A percentile compares a stretch with the other conserved stretches of the same genome.
Evolutionary conservation across 2,113 vertebrate genomes (phyloP).

Genomic region (Anser brachyrhynchus): DNA sequence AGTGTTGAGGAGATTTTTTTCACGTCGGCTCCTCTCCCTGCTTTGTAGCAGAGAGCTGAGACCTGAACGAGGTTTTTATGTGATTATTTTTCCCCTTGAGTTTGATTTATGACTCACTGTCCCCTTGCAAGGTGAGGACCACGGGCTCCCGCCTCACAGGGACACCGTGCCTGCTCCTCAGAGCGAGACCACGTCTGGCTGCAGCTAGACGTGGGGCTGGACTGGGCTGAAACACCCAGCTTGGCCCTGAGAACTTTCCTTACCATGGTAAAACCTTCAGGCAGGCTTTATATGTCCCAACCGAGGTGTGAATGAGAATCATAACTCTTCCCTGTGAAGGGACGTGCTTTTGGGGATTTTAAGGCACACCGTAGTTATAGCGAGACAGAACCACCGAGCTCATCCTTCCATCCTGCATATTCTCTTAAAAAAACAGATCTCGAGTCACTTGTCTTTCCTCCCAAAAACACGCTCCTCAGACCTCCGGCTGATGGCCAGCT

Average conservation of each 20-base stretch:
- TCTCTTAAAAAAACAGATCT: background rate
- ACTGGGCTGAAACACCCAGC: background rate
- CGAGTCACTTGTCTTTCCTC: background rate
- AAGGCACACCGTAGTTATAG: too few relatives aligned
- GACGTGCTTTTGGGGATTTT: background rate
- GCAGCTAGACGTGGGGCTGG: background rate
- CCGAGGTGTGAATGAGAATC: background rate
- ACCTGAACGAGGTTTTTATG: background rate
- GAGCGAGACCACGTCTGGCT: fast-evolving
- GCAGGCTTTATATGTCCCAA: background rate
- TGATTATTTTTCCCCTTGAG: background rate
- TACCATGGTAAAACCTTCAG: background rate
- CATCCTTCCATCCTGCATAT: background rate
- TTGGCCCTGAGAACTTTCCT: background rate
- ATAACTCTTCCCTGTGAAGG: background rate
- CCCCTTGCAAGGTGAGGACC: background rate
- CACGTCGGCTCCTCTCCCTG: background rate
- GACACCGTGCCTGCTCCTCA: fast-evolving
- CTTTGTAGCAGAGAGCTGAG: too few relatives aligned
- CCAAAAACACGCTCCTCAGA: background rate
- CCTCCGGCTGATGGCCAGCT: background rate
- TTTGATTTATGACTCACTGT: background rate
- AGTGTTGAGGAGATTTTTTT: background rate
- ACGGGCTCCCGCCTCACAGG: background rate
- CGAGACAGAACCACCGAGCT: background rate